Evolutionary conservation across 2,888 invertebrate genomes (phyloP).

Genomic region (Acrocyrtus sp.): DNA sequence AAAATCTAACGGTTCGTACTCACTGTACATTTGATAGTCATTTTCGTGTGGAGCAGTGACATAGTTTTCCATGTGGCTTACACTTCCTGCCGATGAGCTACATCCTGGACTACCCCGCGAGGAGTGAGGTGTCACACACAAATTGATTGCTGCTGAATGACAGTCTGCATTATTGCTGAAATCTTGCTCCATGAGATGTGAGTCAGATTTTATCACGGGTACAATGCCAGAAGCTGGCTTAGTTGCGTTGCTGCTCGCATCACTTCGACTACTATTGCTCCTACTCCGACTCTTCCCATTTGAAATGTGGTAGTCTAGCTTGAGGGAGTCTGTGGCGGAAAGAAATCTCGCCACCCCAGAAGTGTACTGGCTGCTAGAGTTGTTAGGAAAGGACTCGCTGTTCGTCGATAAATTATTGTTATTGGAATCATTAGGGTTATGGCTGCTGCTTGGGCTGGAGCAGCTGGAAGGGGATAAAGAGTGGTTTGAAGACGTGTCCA

Average conservation of each 20-base stretch:
- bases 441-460: constrained; percentile 48
- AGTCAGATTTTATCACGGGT: constrained; percentile 18
- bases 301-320: constrained; percentile 37
- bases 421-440: constrained; percentile 51
- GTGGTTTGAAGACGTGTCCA: constrained; percentile 47
- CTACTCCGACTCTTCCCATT: constrained; percentile 31
- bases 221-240: constrained; percentile 17
- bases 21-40: constrained; percentile 53
- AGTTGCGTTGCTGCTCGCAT: constrained; percentile 22
- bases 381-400: constrained; percentile 29
- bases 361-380: constrained; percentile 25
- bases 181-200: constrained; percentile 47
- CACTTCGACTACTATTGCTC: constrained; percentile 49
- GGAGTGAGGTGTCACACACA: constrained; percentile 45
- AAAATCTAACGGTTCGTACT: constrained; percentile 56
- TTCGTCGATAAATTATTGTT: constrained; percentile 43
- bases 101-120: constrained; percentile 48
- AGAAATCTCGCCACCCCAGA: constrained; percentile 22
- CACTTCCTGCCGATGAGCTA: constrained; percentile 48
- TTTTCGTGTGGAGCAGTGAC: constrained; percentile 30
- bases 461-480: constrained; percentile 45
- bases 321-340: constrained; percentile 35
- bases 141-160: constrained; percentile 42
- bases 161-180: constrained; percentile 35
- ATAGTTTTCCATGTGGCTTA: constrained; percentile 45